Conservation (phyloP, 2,113 vertebrate species). For the cattle (Bos taurus) region DNA sequence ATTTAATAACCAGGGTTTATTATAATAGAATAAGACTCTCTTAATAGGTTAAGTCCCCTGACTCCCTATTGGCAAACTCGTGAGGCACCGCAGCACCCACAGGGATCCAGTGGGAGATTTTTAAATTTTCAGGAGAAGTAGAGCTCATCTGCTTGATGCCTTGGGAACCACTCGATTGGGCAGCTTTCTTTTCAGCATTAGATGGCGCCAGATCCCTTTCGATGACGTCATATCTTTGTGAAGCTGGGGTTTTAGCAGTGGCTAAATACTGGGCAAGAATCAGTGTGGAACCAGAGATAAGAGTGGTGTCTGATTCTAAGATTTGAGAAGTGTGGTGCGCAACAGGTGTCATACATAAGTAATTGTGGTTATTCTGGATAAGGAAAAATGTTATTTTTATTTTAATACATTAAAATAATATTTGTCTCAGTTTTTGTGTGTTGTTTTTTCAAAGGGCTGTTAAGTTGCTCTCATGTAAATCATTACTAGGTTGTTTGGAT, state of each 20-base stretch:
- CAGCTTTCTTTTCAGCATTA: constrained; percentile 28
- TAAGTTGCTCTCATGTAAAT: not conserved
- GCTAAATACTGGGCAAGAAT: not conserved
- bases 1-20: not conserved
- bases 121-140: not conserved
- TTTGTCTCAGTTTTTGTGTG: not conserved
- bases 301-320: not conserved
- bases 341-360: not conserved
- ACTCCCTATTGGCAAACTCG: not conserved
- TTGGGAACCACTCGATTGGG: not conserved
- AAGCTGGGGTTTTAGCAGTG: not conserved
- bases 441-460: not conserved
- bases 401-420: not conserved
- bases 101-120: not conserved
- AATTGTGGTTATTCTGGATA: not conserved
- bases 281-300: not conserved
- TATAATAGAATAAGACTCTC: not conserved
- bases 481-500: not conserved
- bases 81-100: not conserved
- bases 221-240: not conserved
- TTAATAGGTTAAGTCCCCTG: not conserved
- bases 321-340: not conserved
- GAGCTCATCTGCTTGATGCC: not conserved
- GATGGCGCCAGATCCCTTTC: constrained; percentile 30
- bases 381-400: not conserved